Percentiles rank a stretch among this genome's conserved stretches.
Conservation (phyloP, 2,113 vertebrate species). For the Prochilodus magdalenae region DNA sequence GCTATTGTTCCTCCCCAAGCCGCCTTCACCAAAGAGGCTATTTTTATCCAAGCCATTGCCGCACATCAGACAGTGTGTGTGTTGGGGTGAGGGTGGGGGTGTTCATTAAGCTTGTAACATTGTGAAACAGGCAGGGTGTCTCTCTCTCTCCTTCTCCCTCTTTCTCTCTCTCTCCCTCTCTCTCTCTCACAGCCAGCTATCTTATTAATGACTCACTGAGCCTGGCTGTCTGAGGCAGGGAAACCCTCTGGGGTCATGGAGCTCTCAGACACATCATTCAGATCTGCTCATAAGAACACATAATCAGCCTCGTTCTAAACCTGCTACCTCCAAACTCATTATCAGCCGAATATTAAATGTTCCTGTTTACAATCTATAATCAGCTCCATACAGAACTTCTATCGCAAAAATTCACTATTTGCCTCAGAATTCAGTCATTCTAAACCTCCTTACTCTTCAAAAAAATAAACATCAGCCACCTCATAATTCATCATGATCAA, state of each 20-base stretch:
- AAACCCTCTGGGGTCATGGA: constrained; percentile 57
- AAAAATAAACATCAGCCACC: too few species aligned
- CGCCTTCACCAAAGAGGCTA: constrained; percentile 37
- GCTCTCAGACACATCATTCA: constrained; percentile 56
- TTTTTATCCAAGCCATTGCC: constrained; percentile 50
- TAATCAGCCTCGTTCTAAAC: constrained; percentile 30
- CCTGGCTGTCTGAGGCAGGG: constrained; percentile 46
- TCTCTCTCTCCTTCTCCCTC: constrained; percentile 21
- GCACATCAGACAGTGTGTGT: constrained; percentile 48
- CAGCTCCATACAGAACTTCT: neutral
- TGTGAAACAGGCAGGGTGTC: constrained; percentile 50
- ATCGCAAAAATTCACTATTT: neutral
- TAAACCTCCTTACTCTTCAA: neutral
- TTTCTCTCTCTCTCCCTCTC: constrained; percentile 22
- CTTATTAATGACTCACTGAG: constrained; percentile 56
- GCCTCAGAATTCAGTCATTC: neutral
- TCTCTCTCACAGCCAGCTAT: constrained; percentile 43
- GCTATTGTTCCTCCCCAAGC: constrained; percentile 43
- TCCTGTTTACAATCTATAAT: neutral
- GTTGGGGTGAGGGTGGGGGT: constrained; percentile 38
- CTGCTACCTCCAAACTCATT: constrained; percentile 3
- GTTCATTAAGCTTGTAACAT: constrained; percentile 57
- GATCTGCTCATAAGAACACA: constrained; percentile 35
- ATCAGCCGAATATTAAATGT: neutral
- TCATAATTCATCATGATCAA: too few species aligned